A percentile compares a stretch with the other conserved stretches of the same genome.
These are phyloP conservation scores for Phocides pigmalion DNA, from an alignment of 1,140 invertebrate species.

Conservation along the genomic window DNA sequence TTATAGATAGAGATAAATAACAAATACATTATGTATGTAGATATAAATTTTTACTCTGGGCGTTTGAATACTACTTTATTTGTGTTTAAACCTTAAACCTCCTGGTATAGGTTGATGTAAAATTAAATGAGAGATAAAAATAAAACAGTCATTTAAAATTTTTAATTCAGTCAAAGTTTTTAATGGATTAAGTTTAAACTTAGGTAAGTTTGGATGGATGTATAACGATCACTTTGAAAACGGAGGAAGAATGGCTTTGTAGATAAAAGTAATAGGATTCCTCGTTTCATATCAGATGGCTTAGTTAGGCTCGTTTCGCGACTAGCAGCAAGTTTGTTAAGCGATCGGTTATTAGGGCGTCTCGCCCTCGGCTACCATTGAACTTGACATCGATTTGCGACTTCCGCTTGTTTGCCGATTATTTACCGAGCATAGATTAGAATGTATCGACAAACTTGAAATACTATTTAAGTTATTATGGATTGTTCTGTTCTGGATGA, in stretches of 20 bases:
- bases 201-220: background rate
- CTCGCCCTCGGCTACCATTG: slow-evolving; percentile 21
- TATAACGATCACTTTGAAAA: background rate
- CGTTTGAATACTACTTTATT: no score
- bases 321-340: background rate
- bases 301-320: slow-evolving; percentile 1
- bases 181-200: no score
- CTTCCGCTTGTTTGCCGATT: slow-evolving; percentile 7
- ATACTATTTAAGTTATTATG: no score
- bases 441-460: background rate
- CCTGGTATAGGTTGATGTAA: no score
- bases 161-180: no score
- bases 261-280: background rate
- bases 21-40: no score
- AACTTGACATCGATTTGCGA: slow-evolving; percentile 15
- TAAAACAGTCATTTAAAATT: no score
- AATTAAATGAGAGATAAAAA: no score
- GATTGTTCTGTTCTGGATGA: no score
- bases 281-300: slow-evolving; percentile 11
- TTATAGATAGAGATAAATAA: no score
- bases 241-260: background rate
- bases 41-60: no score
- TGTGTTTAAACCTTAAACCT: no score
- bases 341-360: slow-evolving; percentile 6
- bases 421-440: background rate